Base-by-base conservation (phyloP, 2,113 vertebrate genomes). In the Planiliza haematocheilus region DNA sequence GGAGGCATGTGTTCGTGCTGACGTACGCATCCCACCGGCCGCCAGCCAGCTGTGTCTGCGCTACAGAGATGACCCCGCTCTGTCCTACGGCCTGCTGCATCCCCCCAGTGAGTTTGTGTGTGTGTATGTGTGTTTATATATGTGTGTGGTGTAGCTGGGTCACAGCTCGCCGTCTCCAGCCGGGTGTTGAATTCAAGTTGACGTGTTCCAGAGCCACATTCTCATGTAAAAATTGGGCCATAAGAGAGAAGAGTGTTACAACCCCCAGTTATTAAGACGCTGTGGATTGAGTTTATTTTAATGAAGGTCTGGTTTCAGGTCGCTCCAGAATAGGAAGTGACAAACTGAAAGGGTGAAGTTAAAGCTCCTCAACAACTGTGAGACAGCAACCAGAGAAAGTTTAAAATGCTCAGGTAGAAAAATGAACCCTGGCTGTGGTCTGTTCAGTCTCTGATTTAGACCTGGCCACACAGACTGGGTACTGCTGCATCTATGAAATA, bases 51-150 rank as follows among this genome's bases (percentile, higher is more conserved):
- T 51, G 82, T 95, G 93, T 79, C 4, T 2, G 9, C 85, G 50
- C 63, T 87, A 90, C 75, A 85, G 55, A 50, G 37, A 84, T 21
- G 10, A 88, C 64, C 10, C 61, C 0, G 3, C 6, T n/a, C 63
- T 91, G 74, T 72, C 89, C 84, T 91, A 82, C 0, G 92, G 92
- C 65, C 84, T 94, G 55, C 87, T 95, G 74, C 92, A 95, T 77
- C 91, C 91, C 16, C 87, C 91, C 24, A 82, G 94, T 95, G 88
- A 91, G 93, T 91, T 42, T 62, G 64, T 75, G 36, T 57, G 51
- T 52, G 67, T 50, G n/a, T n/a, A n/a, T n/a, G n/a, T n/a, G 74
- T 62, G 51, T 24, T 21, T 41, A 42, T 56, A 14, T 38, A 17
- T 55, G 24, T 48, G 14, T 55, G 70, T 17, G 12, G 37, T 14